These are phyloP conservation scores for Drosophila jambulina DNA, from an alignment of 1,140 invertebrate genomes.

Conservation along the genomic window DNA sequence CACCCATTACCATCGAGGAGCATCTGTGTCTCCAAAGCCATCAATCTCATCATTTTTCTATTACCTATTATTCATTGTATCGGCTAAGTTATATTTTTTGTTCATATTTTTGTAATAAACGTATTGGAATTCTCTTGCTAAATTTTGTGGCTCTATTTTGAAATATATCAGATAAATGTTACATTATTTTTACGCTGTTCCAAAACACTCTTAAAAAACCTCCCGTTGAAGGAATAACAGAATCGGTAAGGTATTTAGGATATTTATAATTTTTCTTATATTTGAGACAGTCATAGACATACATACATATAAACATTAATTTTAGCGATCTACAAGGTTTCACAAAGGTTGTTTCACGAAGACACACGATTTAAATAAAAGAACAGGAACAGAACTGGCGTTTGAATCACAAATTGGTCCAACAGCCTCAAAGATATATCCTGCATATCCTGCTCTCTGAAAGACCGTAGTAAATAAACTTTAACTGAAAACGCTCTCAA, in stretches of 20 bases:
- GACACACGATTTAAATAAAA: constrained; percentile 1
- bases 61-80: constrained; percentile 10
- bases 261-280: constrained; percentile 29
- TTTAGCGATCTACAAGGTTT: constrained; percentile 6
- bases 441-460: not conserved
- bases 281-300: constrained; percentile 38
- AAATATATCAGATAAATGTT: no score
- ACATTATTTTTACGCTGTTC: no score
- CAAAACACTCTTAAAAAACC: not conserved
- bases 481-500: not conserved
- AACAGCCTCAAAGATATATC: not conserved
- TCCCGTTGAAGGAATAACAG: not conserved
- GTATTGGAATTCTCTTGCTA: constrained; percentile 17
- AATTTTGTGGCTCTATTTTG: no score
- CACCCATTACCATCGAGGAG: not conserved
- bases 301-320: constrained; percentile 6
- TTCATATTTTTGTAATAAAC: constrained; percentile 38
- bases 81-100: constrained; percentile 39
- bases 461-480: not conserved
- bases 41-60: constrained; percentile 4
- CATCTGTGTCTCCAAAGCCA: constrained; percentile 2
- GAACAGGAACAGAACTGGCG: constrained; percentile 8
- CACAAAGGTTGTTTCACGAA: constrained; percentile 6
- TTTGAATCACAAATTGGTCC: constrained; percentile 12
- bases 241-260: no score